Evolutionary conservation across 2,797 vertebrate genomes (phyloP).

Genomic region (Enteromius thamalakanensis): DNA sequence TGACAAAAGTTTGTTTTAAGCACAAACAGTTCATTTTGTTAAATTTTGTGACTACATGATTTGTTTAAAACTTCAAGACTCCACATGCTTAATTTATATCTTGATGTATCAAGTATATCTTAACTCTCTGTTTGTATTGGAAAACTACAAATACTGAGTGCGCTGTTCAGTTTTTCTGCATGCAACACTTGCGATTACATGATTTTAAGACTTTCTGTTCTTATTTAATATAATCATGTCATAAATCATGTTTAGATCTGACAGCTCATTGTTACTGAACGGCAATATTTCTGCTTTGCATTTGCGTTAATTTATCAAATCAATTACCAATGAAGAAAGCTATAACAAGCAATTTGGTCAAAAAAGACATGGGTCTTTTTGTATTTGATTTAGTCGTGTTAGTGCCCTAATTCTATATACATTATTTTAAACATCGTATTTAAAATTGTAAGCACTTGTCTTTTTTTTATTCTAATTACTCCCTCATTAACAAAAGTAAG

Average conservation of each 20-base stretch:
- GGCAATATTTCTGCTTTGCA: not conserved
- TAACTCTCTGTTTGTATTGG: not conserved
- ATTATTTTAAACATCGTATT: not conserved
- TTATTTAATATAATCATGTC: not conserved
- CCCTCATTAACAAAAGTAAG: slow-evolving; percentile 25
- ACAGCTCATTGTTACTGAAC: not conserved
- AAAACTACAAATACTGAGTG: too few species aligned
- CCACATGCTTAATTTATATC: not conserved
- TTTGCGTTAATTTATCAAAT: not conserved
- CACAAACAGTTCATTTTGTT: not conserved
- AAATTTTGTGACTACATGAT: not conserved
- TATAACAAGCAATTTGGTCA: not conserved
- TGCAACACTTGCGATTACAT: not conserved
- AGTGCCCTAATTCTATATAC: not conserved
- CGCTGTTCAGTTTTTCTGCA: too few species aligned
- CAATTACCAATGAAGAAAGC: not conserved
- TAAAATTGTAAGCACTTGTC: not conserved
- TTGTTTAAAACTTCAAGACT: not conserved
- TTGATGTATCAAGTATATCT: not conserved
- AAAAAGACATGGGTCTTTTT: not conserved
- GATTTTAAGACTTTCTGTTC: not conserved
- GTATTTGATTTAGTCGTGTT: not conserved
- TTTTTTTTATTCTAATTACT: not conserved
- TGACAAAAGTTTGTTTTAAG: not conserved
- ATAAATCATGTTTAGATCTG: not conserved